Conservation (phyloP, 2,113 vertebrate genomes). For the Callipepla californica region DNA sequence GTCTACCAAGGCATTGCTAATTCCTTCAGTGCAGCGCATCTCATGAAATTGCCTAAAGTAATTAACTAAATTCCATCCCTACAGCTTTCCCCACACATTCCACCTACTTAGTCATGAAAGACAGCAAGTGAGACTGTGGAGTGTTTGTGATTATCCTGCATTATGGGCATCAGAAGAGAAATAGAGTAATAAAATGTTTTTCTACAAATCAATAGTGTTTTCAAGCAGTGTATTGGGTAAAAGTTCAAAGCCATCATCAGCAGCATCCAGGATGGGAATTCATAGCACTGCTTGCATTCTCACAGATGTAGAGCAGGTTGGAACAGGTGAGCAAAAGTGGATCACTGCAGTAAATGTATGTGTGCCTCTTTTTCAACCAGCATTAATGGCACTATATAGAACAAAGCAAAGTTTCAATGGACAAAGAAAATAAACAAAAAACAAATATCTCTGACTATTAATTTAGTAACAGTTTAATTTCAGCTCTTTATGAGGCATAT, state of each 20-base stretch:
- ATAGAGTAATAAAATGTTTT: not conserved
- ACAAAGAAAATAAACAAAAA: fast-evolving
- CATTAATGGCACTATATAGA: not conserved
- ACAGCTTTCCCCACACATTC: not conserved
- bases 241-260: not conserved
- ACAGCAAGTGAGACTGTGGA: not conserved
- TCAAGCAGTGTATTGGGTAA: not conserved
- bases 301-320: not conserved
- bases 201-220: not conserved
- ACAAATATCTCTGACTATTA: not conserved
- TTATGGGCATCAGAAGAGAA: not conserved
- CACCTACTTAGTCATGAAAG: not conserved
- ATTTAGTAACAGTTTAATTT: not conserved
- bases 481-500: fast-evolving
- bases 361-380: not conserved
- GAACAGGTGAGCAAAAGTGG: not conserved
- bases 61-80: not conserved
- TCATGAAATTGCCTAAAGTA: not conserved
- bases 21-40: not conserved
- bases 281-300: not conserved
- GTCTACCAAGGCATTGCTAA: not conserved
- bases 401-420: not conserved
- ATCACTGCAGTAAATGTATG: constrained; percentile 14
- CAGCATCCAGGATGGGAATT: not conserved
- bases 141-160: not conserved